A percentile compares a stretch with the other conserved stretches of the same genome.
phyloP scores from a whole-genome alignment of 1,140 invertebrate species.

The Octopus sinensis region DNA sequence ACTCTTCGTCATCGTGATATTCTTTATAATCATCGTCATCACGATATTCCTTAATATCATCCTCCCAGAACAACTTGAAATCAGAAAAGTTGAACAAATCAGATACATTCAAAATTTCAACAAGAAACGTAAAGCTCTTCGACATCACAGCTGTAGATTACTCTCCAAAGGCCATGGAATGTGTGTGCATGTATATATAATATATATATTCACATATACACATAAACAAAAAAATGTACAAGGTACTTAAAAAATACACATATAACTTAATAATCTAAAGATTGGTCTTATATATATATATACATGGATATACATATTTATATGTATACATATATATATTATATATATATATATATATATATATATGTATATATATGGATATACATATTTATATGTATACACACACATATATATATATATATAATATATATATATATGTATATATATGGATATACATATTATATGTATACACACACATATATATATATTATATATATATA shows the following conservation, averaged over 20 bases:
- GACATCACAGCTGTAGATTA: too few species aligned
- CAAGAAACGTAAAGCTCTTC: not conserved
- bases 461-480: not conserved
- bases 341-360: constrained; percentile 5
- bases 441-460: not conserved
- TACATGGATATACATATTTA: too few species aligned
- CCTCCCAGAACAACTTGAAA: constrained; percentile 11
- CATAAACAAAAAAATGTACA: too few species aligned
- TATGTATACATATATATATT: too few species aligned
- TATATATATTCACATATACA: too few species aligned
- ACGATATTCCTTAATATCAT: constrained; percentile 8
- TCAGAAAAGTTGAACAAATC: constrained; percentile 10
- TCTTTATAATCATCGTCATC: constrained; percentile 9
- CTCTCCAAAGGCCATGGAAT: too few species aligned
- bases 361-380: not conserved
- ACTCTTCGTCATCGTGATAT: not conserved
- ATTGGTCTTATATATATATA: not conserved
- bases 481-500: not conserved
- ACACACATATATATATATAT: not conserved
- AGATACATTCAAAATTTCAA: constrained; percentile 10
- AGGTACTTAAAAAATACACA: too few species aligned
- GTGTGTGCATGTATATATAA: too few species aligned
- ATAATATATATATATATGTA: not conserved
- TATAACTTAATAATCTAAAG: too few species aligned
- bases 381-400: not conserved